Conservation (phyloP, 2,113 vertebrate genomes). For the Sylvia atricapilla region DNA sequence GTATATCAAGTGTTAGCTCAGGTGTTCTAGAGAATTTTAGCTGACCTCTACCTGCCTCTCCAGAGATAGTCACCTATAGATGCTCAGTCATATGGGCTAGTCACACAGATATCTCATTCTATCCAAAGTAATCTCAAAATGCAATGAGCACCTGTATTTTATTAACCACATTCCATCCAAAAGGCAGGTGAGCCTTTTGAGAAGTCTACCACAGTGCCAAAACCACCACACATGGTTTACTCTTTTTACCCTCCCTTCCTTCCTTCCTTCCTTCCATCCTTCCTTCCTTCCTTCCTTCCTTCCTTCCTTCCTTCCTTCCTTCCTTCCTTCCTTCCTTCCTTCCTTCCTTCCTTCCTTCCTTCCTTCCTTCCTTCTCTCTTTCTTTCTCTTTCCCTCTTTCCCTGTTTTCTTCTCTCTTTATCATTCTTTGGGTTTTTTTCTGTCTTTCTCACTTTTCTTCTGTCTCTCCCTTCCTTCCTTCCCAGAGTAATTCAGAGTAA, state of each 20-base stretch:
- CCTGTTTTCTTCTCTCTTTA: no score
- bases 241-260: no score
- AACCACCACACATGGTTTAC: neutral
- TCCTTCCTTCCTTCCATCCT: no score
- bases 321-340: no score
- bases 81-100: neutral
- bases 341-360: no score
- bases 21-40: neutral
- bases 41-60: neutral
- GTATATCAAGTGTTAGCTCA: neutral
- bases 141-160: neutral
- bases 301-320: no score
- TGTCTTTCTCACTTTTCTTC: no score
- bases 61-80: neutral
- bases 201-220: neutral
- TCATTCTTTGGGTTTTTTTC: no score
- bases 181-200: neutral
- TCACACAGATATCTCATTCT: neutral
- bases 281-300: no score
- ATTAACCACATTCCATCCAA: neutral
- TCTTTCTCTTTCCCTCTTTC: no score
- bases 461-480: no score
- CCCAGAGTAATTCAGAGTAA: neutral
- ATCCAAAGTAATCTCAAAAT: neutral
- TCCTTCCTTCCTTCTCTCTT: no score